Evolutionary conservation across 2,797 vertebrate genomes (phyloP).

Genomic region (Pitangus sulphuratus): DNA sequence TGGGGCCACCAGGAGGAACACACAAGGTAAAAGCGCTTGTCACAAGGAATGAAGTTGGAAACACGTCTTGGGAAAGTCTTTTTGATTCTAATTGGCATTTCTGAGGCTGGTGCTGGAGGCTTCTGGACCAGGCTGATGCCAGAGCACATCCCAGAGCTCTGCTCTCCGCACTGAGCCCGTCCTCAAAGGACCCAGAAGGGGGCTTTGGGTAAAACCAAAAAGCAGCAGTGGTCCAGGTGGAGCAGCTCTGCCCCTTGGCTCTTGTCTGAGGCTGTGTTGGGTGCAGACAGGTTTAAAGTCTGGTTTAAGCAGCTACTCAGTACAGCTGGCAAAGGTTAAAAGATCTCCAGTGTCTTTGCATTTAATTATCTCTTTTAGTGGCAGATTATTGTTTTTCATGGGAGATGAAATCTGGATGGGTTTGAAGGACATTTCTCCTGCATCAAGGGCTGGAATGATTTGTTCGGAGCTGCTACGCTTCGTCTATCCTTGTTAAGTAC

Average conservation of each 20-base stretch:
- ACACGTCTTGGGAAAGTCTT: accelerated
- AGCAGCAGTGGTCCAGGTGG: not conserved
- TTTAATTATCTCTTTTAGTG: not conserved
- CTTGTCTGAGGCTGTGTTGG: not conserved
- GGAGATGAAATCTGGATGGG: not conserved
- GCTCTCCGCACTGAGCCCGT: accelerated
- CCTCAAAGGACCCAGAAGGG: not conserved
- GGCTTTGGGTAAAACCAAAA: not conserved
- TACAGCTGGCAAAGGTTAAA: slow-evolving; percentile 4
- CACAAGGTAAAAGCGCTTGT: not conserved
- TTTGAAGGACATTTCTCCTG: not conserved
- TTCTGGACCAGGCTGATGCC: not conserved
- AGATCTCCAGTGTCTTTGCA: not conserved
- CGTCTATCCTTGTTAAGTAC: slow-evolving; percentile 47
- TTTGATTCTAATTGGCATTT: not conserved
- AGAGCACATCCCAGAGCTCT: not conserved
- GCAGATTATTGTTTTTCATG: not conserved
- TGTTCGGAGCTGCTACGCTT: not conserved
- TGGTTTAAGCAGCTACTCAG: not conserved
- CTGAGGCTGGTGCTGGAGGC: not conserved
- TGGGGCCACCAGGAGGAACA: not conserved
- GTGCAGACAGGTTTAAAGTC: not conserved
- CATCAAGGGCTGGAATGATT: not conserved
- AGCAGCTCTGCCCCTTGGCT: not conserved
- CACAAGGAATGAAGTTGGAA: not conserved